A percentile compares a stretch with the other conserved stretches of the same genome.
Evolutionary conservation across 2,888 invertebrate genomes (phyloP).

Genomic region (Synanthedon formicaeformis): DNA sequence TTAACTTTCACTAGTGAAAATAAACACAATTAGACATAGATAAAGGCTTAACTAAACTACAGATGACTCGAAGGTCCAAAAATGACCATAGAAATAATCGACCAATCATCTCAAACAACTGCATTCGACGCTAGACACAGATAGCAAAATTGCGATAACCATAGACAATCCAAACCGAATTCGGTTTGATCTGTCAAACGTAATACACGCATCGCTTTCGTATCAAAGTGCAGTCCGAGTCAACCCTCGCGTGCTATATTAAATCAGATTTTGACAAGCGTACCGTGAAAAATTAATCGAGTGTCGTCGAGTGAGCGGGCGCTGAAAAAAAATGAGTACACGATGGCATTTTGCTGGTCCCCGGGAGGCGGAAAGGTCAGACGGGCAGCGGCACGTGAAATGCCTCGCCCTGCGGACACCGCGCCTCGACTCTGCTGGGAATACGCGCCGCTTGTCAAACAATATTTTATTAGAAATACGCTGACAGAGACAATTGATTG

Average conservation of each 20-base stretch:
- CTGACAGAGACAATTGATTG: neutral
- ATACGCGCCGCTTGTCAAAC: neutral
- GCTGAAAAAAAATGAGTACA: slow-evolving; percentile 54
- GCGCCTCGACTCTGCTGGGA: slow-evolving; percentile 23
- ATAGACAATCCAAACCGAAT: slow-evolving; percentile 12
- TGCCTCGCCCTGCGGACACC: slow-evolving; percentile 45
- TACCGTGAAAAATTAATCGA: slow-evolving; percentile 70
- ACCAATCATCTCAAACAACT: too few species aligned
- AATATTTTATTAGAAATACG: neutral
- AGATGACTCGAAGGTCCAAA: too few species aligned
- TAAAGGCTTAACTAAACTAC: too few species aligned
- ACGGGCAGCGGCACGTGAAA: slow-evolving; percentile 60
- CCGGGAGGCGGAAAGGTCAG: slow-evolving; percentile 56
- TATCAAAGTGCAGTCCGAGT: slow-evolving; percentile 48
- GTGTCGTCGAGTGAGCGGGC: slow-evolving; percentile 55
- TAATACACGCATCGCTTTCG: slow-evolving; percentile 35
- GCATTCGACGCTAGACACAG: too few species aligned
- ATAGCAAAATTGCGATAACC: too few species aligned
- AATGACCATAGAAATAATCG: too few species aligned
- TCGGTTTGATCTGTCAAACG: slow-evolving; percentile 21
- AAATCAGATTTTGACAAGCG: slow-evolving; percentile 71
- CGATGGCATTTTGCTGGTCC: slow-evolving; percentile 62
- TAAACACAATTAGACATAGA: too few species aligned
- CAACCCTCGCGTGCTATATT: slow-evolving; percentile 52
- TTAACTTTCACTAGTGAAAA: too few species aligned